These are phyloP conservation scores for Coelogynopora nodosa DNA, from an alignment of 2,888 invertebrate species.

Conservation along the genomic window DNA sequence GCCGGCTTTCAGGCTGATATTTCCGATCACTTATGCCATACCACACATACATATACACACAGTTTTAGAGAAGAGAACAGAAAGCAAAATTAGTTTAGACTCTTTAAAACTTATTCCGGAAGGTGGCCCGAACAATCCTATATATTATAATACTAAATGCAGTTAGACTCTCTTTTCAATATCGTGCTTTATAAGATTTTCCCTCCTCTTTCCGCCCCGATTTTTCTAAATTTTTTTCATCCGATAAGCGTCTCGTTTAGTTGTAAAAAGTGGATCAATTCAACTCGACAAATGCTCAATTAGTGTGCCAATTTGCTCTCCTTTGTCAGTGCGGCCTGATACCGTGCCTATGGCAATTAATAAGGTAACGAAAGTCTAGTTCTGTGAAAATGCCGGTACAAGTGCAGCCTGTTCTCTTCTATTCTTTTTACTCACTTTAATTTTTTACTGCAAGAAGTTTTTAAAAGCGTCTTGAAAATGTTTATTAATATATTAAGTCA, in stretches of 20 bases:
- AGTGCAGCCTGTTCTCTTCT: not conserved
- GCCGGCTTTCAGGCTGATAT: not conserved
- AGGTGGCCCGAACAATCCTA: not conserved
- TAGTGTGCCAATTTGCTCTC: not conserved
- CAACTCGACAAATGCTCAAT: not conserved
- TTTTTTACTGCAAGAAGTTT: not conserved
- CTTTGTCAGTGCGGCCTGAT: not conserved
- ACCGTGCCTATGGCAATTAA: not conserved
- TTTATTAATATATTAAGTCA: too few species aligned
- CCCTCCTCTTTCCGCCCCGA: not conserved
- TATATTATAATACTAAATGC: not conserved
- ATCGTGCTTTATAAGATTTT: not conserved
- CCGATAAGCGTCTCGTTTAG: not conserved
- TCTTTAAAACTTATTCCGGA: not conserved
- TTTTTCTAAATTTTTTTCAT: not conserved
- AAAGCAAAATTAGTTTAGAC: not conserved
- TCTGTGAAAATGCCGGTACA: not conserved
- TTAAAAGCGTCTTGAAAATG: not conserved
- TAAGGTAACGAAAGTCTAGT: not conserved
- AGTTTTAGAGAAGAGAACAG: not conserved
- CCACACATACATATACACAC: not conserved
- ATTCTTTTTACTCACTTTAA: not conserved
- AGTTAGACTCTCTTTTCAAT: not conserved
- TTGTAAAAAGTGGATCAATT: not conserved
- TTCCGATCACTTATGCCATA: not conserved